Conservation (phyloP, 2,888 invertebrate genomes). For the Malachius bipustulatus region DNA sequence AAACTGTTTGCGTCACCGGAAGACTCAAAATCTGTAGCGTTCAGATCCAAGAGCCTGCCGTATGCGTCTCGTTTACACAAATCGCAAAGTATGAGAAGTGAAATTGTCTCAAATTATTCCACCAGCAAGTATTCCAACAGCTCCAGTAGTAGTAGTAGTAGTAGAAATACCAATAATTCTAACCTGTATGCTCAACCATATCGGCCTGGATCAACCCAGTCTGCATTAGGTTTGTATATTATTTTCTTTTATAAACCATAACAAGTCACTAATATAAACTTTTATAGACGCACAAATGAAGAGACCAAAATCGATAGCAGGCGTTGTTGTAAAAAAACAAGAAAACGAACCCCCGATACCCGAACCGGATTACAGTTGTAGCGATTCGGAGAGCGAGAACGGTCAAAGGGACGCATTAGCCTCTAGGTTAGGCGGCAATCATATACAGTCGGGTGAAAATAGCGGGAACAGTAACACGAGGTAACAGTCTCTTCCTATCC, state of each 20-base stretch:
- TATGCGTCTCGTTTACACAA: conserved; percentile 49
- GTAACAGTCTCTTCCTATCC: too few relatives aligned
- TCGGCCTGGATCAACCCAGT: too few relatives aligned
- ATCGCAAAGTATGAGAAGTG: conserved; percentile 47
- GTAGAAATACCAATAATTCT: conserved; percentile 23
- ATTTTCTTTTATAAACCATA: neutral
- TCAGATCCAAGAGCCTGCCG: conserved; percentile 43
- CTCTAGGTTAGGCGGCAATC: conserved; percentile 32
- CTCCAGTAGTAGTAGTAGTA: conserved; percentile 30
- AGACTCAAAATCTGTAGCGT: conserved; percentile 64
- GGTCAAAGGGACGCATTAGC: conserved; percentile 45
- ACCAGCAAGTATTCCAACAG: conserved; percentile 38
- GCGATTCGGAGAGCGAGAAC: conserved; percentile 50
- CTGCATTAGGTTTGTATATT: too few relatives aligned
- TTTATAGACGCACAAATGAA: too few relatives aligned
- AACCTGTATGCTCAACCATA: conserved; percentile 51
- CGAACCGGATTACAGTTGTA: conserved; percentile 83
- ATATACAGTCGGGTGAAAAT: conserved; percentile 47
- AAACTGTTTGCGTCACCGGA: conserved; percentile 83
- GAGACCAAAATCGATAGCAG: too few relatives aligned
- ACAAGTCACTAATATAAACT: conserved; percentile 3
- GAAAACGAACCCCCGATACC: conserved; percentile 64
- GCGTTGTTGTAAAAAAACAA: conserved; percentile 25
- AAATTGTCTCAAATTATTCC: too few relatives aligned
- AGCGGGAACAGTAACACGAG: conserved; percentile 67